Evolutionary conservation across 2,797 vertebrate genomes (phyloP), one percentile per base, ranked within the genome.

Genomic region (Chloroceryle amazona): DNA sequence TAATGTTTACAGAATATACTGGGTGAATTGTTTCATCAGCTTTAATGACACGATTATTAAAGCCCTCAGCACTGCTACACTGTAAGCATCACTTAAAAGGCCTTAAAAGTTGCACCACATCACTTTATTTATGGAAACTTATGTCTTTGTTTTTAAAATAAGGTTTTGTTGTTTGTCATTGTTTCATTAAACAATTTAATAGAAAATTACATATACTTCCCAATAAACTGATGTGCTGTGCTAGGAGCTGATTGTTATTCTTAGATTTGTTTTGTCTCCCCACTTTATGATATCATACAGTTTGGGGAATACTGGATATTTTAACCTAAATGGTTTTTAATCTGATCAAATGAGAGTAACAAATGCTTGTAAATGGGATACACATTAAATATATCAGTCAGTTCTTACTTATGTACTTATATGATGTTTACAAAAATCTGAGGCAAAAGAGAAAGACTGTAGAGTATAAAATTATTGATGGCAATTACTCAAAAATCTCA

Each of bases 51-150:
- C 4, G 20, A 17, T 71, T 74, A 37, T 33, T 46, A 74, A 62
- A 66, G 0, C 23, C 11, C 28, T 44, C 55, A 78, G 42, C 17
- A 13, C 15, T 73, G 19, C 16, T 55, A 58, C 0, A 0, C 12
- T n/a, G 1, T 13, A 37, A 72, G 46, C 29, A 3, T 28, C 22
- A 51, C 54, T 82, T 68, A 29, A 39, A 86, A 81, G 39, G 28
- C 31, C 65, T 19, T 63, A 47, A 58, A 93, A 82, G 12, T 39
- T 44, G n/a, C 11, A 73, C 26, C 15, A 19, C 46, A 42, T 49
- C 33, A 57, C 33, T 31, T 70, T 66, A 35, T 25, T 41, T 18
- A 54, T 52, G 4, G 4, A 63, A 89, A 33, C 13, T 18, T 39
- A 39, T 2, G 5, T 19, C 8, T 80, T 62, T 35, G 20, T 6